A percentile compares a stretch with the other conserved stretches of the same genome.
phyloP scores from a whole-genome alignment of 2,113 vertebrate species.

The Ivindomyrus marchei region DNA sequence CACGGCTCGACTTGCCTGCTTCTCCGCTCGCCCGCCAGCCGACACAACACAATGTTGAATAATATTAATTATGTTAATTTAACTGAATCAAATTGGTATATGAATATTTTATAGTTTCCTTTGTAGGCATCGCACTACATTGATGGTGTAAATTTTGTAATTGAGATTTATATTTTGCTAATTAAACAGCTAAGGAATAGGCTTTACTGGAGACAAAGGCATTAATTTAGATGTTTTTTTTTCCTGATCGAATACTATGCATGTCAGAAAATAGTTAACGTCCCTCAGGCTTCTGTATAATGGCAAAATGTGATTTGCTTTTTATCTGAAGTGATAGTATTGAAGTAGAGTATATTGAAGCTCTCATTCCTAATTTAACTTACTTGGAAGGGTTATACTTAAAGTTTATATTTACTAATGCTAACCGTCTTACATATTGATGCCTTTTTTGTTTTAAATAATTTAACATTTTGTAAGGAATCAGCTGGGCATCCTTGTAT shows the following conservation, averaged over 20 bases:
- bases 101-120: conserved; percentile 61
- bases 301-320: background rate
- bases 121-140: conserved; percentile 14
- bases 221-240: background rate
- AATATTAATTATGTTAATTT: conserved; percentile 62
- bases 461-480: background rate
- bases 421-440: background rate
- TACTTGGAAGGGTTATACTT: background rate
- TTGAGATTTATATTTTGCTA: conserved; percentile 33
- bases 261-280: background rate
- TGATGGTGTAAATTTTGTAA: conserved; percentile 33
- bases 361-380: background rate
- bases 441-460: background rate
- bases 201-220: conserved; percentile 24
- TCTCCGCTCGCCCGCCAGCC: no score
- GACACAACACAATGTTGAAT: conserved; percentile 40
- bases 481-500: background rate
- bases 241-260: background rate
- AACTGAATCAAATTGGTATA: conserved; percentile 53
- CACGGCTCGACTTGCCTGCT: no score
- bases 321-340: background rate
- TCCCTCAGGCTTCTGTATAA: background rate
- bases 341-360: background rate
- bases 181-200: conserved; percentile 44
- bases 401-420: background rate